Percentiles rank a stretch among this genome's conserved stretches.
Evolutionary conservation across 1,140 invertebrate species (phyloP).

Genomic region (Proales similis): DNA sequence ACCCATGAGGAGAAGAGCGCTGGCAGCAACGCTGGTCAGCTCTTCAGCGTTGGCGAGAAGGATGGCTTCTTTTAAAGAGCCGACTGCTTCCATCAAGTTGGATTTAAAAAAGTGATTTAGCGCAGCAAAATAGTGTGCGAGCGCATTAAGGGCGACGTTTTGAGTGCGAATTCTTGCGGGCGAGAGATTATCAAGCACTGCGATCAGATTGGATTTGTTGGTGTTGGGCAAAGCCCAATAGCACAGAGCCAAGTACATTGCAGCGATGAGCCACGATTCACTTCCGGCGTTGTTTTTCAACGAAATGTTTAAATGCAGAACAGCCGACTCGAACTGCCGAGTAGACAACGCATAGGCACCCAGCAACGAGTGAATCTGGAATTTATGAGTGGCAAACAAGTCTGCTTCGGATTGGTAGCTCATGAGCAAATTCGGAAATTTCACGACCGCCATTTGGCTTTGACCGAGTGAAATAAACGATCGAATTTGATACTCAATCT

Average conservation of each 20-base stretch:
- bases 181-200: conserved; percentile 19
- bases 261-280: conserved; percentile 16
- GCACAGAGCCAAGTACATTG: conserved; percentile 13
- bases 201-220: conserved; percentile 18
- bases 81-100: background rate
- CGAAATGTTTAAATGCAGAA: conserved; percentile 11
- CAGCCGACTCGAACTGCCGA: conserved; percentile 4
- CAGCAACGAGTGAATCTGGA: conserved; percentile 26
- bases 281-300: conserved; percentile 5
- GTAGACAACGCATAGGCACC: conserved; percentile 14
- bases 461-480: too few species aligned
- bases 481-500: too few species aligned
- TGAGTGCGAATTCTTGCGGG: conserved; percentile 22
- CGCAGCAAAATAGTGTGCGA: conserved; percentile 27
- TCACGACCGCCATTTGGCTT: too few species aligned
- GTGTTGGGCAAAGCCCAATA: conserved; percentile 2
- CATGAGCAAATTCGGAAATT: too few species aligned
- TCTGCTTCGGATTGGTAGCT: too few species aligned
- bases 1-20: conserved; percentile 5
- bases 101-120: conserved; percentile 1
- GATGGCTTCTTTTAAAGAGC: conserved; percentile 25
- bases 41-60: conserved; percentile 22
- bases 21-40: conserved; percentile 12
- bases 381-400: too few species aligned
- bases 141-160: conserved; percentile 5